Conservation (phyloP, 2,888 invertebrate species). For the Exephanes ischioxanthus region DNA sequence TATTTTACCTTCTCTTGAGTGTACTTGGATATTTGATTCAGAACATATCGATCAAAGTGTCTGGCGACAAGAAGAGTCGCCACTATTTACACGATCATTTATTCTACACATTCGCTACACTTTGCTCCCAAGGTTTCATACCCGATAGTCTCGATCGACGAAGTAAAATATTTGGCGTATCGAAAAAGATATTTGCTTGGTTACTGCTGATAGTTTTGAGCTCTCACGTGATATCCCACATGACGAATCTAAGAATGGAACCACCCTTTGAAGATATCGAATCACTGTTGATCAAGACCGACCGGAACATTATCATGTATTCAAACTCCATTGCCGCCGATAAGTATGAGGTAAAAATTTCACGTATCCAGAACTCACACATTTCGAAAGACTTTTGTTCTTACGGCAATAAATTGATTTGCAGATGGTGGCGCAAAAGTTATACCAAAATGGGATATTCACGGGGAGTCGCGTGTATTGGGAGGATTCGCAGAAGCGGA, state of each 20-base stretch:
- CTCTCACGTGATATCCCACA: conserved; percentile 71
- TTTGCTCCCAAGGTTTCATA: conserved; percentile 67
- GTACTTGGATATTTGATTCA: conserved; percentile 60
- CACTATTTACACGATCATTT: conserved; percentile 65
- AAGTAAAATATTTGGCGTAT: conserved; percentile 68
- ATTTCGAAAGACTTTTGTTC: too few species aligned
- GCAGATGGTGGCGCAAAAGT: neutral
- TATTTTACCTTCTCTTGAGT: conserved; percentile 40
- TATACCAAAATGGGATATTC: conserved; percentile 14
- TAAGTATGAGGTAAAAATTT: conserved; percentile 52
- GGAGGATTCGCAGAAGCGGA: neutral
- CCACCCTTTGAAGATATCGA: conserved; percentile 71
- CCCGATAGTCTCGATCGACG: conserved; percentile 63
- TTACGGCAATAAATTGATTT: too few species aligned
- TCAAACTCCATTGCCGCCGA: conserved; percentile 57
- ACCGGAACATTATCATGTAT: conserved; percentile 66
- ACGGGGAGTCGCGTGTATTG: too few species aligned
- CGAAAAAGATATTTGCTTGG: conserved; percentile 71
- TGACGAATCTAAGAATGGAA: conserved; percentile 62
- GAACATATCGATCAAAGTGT: neutral
- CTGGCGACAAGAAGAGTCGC: neutral
- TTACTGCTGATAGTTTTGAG: conserved; percentile 68
- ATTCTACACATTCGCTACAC: conserved; percentile 69
- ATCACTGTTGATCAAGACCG: conserved; percentile 62
- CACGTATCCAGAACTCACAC: neutral